A percentile compares a stretch with the other conserved stretches of the same genome.
phyloP scores from a whole-genome alignment of 2,797 vertebrate species.

The Fundulus diaphanus region DNA sequence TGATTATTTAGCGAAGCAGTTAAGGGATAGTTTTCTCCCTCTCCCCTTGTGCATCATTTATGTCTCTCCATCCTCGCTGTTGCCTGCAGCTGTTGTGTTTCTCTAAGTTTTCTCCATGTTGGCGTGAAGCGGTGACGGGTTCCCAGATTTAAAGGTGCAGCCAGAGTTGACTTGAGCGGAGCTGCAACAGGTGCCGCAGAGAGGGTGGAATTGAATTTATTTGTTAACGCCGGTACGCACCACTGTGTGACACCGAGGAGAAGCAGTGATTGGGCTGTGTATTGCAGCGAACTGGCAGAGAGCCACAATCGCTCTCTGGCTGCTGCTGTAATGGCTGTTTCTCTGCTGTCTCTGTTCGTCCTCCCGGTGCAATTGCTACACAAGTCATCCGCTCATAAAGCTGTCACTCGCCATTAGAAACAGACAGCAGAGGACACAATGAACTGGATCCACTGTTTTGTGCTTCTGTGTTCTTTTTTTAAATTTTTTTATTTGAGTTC shows the following conservation, averaged over 20 bases:
- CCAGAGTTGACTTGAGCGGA: conserved; percentile 56
- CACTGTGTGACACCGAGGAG: conserved; percentile 34
- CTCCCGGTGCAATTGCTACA: conserved; percentile 32
- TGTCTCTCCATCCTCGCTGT: conserved; percentile 18
- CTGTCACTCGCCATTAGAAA: conserved; percentile 30
- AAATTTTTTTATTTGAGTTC: conserved; percentile 27
- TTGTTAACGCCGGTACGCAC: conserved; percentile 37
- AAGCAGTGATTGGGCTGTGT: conserved; percentile 40
- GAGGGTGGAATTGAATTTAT: conserved; percentile 65
- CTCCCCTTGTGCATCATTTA: conserved; percentile 23
- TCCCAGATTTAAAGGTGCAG: conserved; percentile 44
- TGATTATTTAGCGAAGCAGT: conserved; percentile 59
- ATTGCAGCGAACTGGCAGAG: conserved; percentile 48
- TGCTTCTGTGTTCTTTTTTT: not conserved
- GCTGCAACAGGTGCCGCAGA: conserved; percentile 65
- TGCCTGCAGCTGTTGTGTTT: conserved; percentile 48
- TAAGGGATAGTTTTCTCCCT: conserved; percentile 23
- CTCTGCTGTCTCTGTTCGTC: conserved; percentile 36
- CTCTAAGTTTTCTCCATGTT: conserved; percentile 40
- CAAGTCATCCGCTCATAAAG: conserved; percentile 48
- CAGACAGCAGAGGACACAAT: conserved; percentile 13
- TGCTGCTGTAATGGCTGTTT: conserved; percentile 40
- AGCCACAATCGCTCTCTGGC: conserved; percentile 32
- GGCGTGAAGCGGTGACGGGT: conserved; percentile 32
- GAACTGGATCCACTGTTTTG: conserved; percentile 9